Base-by-base conservation (phyloP, 1,140 invertebrate genomes). In the Bombus confusus region DNA sequence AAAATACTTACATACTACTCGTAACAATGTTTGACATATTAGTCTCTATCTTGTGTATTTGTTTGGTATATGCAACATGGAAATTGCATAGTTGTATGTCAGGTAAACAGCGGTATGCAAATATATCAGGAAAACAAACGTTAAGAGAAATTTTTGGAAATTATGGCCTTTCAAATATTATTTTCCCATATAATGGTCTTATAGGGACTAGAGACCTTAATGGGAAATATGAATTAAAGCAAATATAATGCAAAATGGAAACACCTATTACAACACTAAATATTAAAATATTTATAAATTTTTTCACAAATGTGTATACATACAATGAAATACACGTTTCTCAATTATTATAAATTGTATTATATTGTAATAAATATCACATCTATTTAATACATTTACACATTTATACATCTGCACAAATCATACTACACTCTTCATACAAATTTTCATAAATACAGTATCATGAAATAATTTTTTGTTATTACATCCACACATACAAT, bases 131-230 rank as follows among this genome's bases (percentile, higher is more conserved):
- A 77, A 91, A 73, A 73, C 89, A 92, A 76, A 83, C 81, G 79
- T 34, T 93, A 1, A 85, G 72, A 37, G 90, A 93, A 59, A 91
- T 93, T 59, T 93, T 93, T 85, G 93, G 93, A 25, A 93, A 87
- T 78, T 93, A 94, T 76, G 90, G 93, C 71, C 59, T 92, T 34
- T 91, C 78, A 9, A 94, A 94, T 68, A 73, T 93, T 66, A 82
- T 94, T 4, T 94, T 94, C 66, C 92, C 92, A 0, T 92, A 92
- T 22, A 93, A 93, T 64, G 93, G 92, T 69, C 89, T 93, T 62
- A 72, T 92, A 78, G 85, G 92, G 43, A 89, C 86, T n/a, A 87
- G 90, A 77, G 89, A 90, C 74, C 89, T 92, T 12, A 86, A 90
- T 75, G 88, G 87, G 84, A 93, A 91, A 72, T 92, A 91, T 68